Base-by-base conservation (phyloP, 2,113 vertebrate genomes). In the Perognathus longimembris region DNA sequence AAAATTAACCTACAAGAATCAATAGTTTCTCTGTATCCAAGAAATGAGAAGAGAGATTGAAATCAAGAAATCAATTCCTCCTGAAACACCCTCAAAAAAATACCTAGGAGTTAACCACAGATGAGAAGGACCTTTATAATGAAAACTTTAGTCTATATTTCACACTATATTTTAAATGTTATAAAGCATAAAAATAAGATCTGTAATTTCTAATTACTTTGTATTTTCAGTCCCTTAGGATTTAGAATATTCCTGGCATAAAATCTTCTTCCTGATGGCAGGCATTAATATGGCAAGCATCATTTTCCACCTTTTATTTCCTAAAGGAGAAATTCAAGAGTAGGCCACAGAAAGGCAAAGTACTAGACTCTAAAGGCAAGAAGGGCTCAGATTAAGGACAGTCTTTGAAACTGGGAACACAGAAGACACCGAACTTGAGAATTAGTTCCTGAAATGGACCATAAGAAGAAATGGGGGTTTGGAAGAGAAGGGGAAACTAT, bases 301-400 rank as follows among this genome's bases (percentile, higher is more conserved):
- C 4, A 54, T 34, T 70, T 91, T 96, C 88, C 95, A 90, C 54
- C 67, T 95, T n/a, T 0, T 87, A 18, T 95, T 95, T 66, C 70
- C 36, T n/a, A 63, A 94, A 66, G 95, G 79, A 70, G 89, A 95
- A 59, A 73, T 95, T 73, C 92, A 96, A 36, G 93, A 96, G 15
- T 95, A 93, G 93, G 96, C 95, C 71, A 70, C 88, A 74, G 95
- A 95, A 32, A 74, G 0, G 15, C 67, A 84, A 34, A 74, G n/a
- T 22, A 95, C 94, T 0, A 74, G 64, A 36, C 81, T 95, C 54
- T 96, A n/a, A 94, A 83, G 94, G 96, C 94, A 63, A 92, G 95
- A 45, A 54, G 10, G 24, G 17, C 24, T 54, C 3, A 26, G n/a
- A 22, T 54, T 59, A 45, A 73, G n/a, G 9, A 21, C 38, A 32